Percentiles rank a stretch among this genome's conserved stretches.
phyloP scores from a whole-genome alignment of 2,888 invertebrate species.

The Diplazon laetatorius region DNA sequence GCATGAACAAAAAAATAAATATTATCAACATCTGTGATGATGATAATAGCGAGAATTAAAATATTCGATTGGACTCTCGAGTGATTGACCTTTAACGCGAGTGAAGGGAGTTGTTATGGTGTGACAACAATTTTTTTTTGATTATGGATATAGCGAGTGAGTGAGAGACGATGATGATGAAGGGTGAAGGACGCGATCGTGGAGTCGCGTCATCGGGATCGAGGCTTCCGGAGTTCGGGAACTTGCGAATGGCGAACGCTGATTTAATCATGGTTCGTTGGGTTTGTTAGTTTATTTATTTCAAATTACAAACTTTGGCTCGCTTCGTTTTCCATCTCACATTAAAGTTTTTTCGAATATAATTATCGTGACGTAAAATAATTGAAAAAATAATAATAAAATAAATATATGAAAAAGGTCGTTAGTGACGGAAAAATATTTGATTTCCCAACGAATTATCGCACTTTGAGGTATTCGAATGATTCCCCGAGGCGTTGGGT shows the following conservation, averaged over 20 bases:
- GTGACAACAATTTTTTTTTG: no score
- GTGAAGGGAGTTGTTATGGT: no score
- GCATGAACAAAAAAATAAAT: background rate
- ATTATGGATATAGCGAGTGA: slow-evolving; percentile 22
- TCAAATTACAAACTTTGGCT: no score
- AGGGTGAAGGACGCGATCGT: slow-evolving; percentile 15
- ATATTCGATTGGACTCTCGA: no score
- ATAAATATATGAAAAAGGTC: no score
- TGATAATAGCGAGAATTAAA: no score
- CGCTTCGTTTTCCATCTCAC: background rate
- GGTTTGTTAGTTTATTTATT: slow-evolving; percentile 10
- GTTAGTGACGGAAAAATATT: no score
- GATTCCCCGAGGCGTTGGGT: no score
- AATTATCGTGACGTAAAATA: no score
- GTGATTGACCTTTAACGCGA: background rate
- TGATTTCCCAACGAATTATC: no score
- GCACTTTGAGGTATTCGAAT: no score
- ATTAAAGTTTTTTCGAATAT: background rate
- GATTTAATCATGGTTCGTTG: slow-evolving; percentile 56
- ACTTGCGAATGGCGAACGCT: slow-evolving; percentile 27
- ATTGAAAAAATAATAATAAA: no score
- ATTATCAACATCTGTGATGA: background rate
- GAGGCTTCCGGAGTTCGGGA: slow-evolving; percentile 34
- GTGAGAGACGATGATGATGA: slow-evolving; percentile 23
- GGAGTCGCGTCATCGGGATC: slow-evolving; percentile 23